Percentiles rank a stretch among this genome's conserved stretches.
Conservation (phyloP, 2,113 vertebrate genomes). For the Pristiophorus japonicus region DNA sequence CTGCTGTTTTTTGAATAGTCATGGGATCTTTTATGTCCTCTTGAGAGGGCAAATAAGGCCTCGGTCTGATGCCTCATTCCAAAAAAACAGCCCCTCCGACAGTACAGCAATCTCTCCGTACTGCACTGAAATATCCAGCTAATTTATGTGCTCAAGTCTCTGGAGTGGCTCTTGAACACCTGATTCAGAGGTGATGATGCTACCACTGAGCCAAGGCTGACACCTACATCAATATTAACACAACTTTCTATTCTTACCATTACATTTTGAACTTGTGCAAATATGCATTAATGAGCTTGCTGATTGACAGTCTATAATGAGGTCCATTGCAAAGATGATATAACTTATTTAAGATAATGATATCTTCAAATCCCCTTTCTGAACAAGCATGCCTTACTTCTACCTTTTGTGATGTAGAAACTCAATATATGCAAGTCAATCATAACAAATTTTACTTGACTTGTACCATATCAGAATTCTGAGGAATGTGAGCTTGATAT, state of each 20-base stretch:
- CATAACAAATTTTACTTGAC: slow-evolving; percentile 8
- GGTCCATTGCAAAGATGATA: neutral
- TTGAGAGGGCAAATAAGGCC: neutral
- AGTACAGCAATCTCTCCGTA: neutral
- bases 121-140: neutral
- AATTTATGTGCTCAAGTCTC: neutral
- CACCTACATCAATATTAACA: neutral
- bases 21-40: neutral
- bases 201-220: neutral
- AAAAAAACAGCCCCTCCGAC: neutral
- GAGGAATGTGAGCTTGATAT: neutral
- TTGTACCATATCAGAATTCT: neutral
- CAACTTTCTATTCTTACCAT: neutral
- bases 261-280: neutral
- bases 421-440: neutral
- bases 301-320: neutral
- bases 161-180: neutral
- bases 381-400: neutral
- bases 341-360: neutral
- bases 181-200: neutral
- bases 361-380: neutral
- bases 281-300: neutral
- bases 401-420: neutral
- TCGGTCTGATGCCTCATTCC: neutral
- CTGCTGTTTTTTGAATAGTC: neutral